Conservation (phyloP, 2,797 vertebrate species). For the Typhlichthys eigenmanni region DNA sequence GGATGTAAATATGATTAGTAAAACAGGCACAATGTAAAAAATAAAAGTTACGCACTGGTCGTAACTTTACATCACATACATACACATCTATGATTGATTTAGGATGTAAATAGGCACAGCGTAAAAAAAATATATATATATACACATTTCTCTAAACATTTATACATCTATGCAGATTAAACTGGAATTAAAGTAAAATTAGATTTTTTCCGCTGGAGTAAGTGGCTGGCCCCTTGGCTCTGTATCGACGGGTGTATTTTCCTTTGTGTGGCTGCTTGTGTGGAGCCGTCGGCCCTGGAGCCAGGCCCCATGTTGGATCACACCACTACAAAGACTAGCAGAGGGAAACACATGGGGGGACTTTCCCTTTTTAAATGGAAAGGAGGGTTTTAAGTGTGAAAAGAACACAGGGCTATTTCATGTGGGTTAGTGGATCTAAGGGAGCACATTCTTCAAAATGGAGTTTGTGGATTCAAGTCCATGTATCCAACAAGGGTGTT, state of each 20-base stretch:
- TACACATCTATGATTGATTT: too few relatives aligned
- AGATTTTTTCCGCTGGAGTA: slow-evolving; percentile 48
- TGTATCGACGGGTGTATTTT: slow-evolving; percentile 60
- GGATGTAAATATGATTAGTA: slow-evolving; percentile 1
- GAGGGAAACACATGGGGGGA: slow-evolving; percentile 41
- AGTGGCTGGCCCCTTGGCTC: slow-evolving; percentile 60
- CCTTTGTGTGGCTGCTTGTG: slow-evolving; percentile 70
- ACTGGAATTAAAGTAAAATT: neutral
- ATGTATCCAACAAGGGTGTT: slow-evolving; percentile 25
- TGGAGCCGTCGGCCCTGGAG: slow-evolving; percentile 63
- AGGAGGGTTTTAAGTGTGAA: slow-evolving; percentile 34
- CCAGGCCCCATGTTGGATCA: slow-evolving; percentile 47
- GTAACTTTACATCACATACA: too few relatives aligned
- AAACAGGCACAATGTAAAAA: too few relatives aligned
- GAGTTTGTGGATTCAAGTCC: slow-evolving; percentile 27
- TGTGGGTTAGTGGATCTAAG: slow-evolving; percentile 15
- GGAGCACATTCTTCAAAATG: slow-evolving; percentile 19
- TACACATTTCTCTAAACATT: too few relatives aligned
- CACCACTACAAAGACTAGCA: slow-evolving; percentile 53
- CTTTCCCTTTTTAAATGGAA: slow-evolving; percentile 30
- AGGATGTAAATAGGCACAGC: too few relatives aligned
- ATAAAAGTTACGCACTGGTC: too few relatives aligned
- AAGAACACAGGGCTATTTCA: slow-evolving; percentile 33
- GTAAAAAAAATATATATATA: too few relatives aligned
- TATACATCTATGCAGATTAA: slow-evolving; percentile 1